Conservation (phyloP, 2,797 vertebrate species). For the Gallinago stenura region DNA sequence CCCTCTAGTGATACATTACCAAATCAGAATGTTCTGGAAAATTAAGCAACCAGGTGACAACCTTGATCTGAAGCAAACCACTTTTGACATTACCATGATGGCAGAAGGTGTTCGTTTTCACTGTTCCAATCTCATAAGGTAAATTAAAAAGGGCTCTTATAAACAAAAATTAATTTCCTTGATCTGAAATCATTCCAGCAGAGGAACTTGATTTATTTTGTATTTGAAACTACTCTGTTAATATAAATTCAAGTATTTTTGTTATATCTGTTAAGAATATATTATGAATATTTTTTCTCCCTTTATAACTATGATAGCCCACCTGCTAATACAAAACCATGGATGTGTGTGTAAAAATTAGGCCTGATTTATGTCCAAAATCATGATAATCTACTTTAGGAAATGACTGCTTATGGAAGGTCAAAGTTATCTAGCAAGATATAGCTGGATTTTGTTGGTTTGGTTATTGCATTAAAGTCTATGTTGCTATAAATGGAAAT, state of each 20-base stretch:
- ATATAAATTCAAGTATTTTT: not conserved
- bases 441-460: not conserved
- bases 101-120: not conserved
- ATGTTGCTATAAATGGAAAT: not conserved
- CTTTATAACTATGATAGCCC: not conserved
- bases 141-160: not conserved
- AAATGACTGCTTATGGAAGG: not conserved
- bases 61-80: not conserved
- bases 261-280: not conserved
- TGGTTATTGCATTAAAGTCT: not conserved
- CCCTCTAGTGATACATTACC: not conserved
- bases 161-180: not conserved
- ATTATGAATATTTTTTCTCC: not conserved
- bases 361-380: not conserved
- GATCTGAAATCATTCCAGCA: not conserved
- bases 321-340: not conserved
- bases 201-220: not conserved
- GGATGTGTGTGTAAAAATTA: not conserved
- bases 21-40: slow-evolving; percentile 54
- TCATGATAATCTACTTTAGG: not conserved
- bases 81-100: not conserved
- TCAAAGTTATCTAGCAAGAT: not conserved
- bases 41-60: not conserved
- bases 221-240: not conserved
- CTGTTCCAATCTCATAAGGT: not conserved